Evolutionary conservation across 1,140 invertebrate genomes (phyloP), one percentile per base, ranked within the genome.

Genomic region (Metaphire vulgaris): DNA sequence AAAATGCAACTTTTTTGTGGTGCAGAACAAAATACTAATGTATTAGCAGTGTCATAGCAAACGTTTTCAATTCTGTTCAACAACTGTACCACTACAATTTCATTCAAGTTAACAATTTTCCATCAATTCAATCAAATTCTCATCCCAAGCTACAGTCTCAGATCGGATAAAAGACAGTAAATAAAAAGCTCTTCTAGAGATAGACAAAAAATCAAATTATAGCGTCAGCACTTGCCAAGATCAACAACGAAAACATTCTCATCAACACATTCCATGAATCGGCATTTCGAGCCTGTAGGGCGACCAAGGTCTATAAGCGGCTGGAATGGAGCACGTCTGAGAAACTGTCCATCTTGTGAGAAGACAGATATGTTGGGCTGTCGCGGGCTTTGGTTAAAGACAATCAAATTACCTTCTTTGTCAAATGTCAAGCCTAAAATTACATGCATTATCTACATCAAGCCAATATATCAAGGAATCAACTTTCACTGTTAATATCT

Each of bases 191-290:
- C n/a, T n/a, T n/a, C n/a, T n/a, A n/a, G n/a, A n/a, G n/a, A n/a
- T n/a, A n/a, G n/a, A n/a, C n/a, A n/a, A n/a, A n/a, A n/a, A n/a
- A n/a, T n/a, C n/a, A n/a, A n/a, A n/a, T n/a, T n/a, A n/a, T n/a
- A n/a, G n/a, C n/a, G n/a, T n/a, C n/a, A n/a, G n/a, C n/a, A n/a
- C n/a, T n/a, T 78, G 81, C 81, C 81, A 75, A 82, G 64, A 70
- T 82, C 81, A 77, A 80, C 81, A 72, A 79, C 79, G 34, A 82
- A 74, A 2, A 82, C 65, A 0, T 69, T 76, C 1, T 79, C 72
- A 29, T 74, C 29, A 33, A 77, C 41, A 31, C 76, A 69, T 31
- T 72, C 78, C 66, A 82, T 71, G 66, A 82, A 82, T 21, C 81
- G 75, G 33, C 80, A 80, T 71, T 80, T 82, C 26, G 56, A 6